Conservation (phyloP, 1,140 invertebrate species). For the Lordiphosa collinella region DNA sequence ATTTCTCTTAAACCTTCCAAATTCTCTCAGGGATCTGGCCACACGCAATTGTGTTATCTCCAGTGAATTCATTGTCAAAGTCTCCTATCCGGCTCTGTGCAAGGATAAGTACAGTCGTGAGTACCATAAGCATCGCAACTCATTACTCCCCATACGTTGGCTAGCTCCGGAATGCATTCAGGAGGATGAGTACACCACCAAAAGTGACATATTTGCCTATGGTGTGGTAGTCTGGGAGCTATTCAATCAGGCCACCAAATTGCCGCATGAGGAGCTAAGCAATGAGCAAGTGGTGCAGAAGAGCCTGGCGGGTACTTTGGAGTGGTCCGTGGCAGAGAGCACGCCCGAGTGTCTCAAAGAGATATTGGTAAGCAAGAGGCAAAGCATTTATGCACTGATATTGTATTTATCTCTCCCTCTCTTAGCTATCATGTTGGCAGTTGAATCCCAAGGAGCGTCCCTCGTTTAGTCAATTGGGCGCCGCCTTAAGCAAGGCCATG, state of each 20-base stretch:
- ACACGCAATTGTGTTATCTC: constrained; percentile 95
- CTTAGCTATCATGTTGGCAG: constrained; percentile 81
- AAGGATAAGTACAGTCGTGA: constrained; percentile 92
- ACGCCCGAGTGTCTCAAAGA: constrained; percentile 84
- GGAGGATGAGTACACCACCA: constrained; percentile 95
- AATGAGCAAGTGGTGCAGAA: constrained; percentile 88
- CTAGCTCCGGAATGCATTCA: constrained; percentile 92
- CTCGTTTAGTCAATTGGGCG: constrained; percentile 80
- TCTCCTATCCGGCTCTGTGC: constrained; percentile 89
- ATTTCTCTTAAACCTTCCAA: too few relatives aligned
- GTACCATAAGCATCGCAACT: constrained; percentile 89
- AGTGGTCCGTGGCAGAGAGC: constrained; percentile 84
- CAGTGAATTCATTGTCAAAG: constrained; percentile 90
- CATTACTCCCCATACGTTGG: constrained; percentile 92
- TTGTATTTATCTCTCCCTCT: neutral
- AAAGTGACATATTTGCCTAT: constrained; percentile 96
- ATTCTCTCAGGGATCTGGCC: constrained; percentile 86
- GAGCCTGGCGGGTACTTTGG: constrained; percentile 84
- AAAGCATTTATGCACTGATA: constrained; percentile 10
- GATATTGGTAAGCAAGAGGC: constrained; percentile 81
- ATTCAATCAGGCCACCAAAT: constrained; percentile 86
- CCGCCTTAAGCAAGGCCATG: constrained; percentile 75
- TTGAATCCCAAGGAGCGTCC: constrained; percentile 84
- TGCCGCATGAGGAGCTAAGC: constrained; percentile 90
- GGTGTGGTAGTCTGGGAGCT: constrained; percentile 94